Evolutionary conservation across 2,888 invertebrate species (phyloP), one percentile per base, ranked within the genome.

Genomic region (Sicus ferrugineus): DNA sequence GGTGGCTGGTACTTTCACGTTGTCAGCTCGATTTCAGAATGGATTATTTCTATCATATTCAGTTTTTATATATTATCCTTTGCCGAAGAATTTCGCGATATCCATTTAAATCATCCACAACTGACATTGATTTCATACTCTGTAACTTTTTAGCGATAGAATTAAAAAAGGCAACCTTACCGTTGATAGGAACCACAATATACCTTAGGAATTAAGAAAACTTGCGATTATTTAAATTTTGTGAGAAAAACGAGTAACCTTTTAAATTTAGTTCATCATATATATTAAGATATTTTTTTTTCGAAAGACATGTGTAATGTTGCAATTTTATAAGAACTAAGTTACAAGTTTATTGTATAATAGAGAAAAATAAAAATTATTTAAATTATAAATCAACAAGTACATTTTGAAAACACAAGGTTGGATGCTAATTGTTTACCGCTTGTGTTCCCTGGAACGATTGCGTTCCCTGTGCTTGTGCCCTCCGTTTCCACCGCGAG

Each of bases 1-100:
- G 90, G 90, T 2, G 92, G 91, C 4, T 92, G 89, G 88, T 86
- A 86, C 50, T 87, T 88, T 70, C 91, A 91, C 81, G 88, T 91
- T 3, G 84, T 88, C 4, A 90, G 90, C 74, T 89, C 89, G 0
- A 86, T 88, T 38, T 88, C 89, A 0, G 92, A 92, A 80, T 92
- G 92, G 92, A 83, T 89, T 2, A 87, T 90, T 74, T 89, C 90
- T 1, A 86, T 88, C 6, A 81, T 88, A 9, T 89, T 90, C 76
- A 88, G 89, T 75, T 80, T 88, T 70, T 91, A 88, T 79, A 88
- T 92, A 73, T 80, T 91, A 0, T 88, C 90, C 11, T 91, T 89
- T 77, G 87, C 89, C 5, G 86, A 87, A 9, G 92, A 92, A 76
- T 91, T 92, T 77, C 87, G 88, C 58, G 87, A 88, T 74, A 85